A percentile compares a stretch with the other conserved stretches of the same genome.
Conservation (phyloP, 2,113 vertebrate genomes). For the Hippocampus barbouri region DNA sequence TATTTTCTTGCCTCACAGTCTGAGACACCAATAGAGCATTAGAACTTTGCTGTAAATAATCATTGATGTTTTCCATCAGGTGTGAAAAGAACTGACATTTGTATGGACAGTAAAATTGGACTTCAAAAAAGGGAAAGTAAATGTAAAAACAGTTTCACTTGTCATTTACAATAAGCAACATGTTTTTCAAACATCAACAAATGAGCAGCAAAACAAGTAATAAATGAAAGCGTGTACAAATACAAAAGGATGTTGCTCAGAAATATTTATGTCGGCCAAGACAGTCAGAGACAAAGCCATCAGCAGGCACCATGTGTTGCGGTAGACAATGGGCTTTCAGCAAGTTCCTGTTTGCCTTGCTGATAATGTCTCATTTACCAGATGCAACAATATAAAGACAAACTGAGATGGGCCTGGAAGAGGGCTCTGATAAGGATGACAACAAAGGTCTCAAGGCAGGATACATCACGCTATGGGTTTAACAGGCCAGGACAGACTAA, state of each 20-base stretch:
- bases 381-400: conserved; percentile 44
- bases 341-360: conserved; percentile 62
- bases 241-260: conserved; percentile 27
- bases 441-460: conserved; percentile 45
- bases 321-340: conserved; percentile 56
- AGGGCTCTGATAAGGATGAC: conserved; percentile 57
- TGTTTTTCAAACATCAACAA: conserved; percentile 17
- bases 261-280: conserved; percentile 28
- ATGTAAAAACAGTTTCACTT: not conserved
- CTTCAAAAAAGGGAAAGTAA: conserved; percentile 6
- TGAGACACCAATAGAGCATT: conserved; percentile 32
- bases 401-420: conserved; percentile 38
- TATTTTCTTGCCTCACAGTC: conserved; percentile 17
- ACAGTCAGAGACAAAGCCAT: conserved; percentile 45
- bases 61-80: not conserved
- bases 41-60: conserved; percentile 24
- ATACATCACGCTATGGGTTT: conserved; percentile 25
- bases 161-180: conserved; percentile 25
- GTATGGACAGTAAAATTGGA: conserved; percentile 6
- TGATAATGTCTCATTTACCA: conserved; percentile 57
- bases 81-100: conserved; percentile 15
- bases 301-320: conserved; percentile 50
- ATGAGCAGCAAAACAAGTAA: conserved; percentile 29
- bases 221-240: conserved; percentile 36
- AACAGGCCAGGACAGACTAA: conserved; percentile 18